Percentiles rank a stretch among this genome's conserved stretches.
Conservation (phyloP, 1,140 invertebrate species). For the Drosophila mayri region DNA sequence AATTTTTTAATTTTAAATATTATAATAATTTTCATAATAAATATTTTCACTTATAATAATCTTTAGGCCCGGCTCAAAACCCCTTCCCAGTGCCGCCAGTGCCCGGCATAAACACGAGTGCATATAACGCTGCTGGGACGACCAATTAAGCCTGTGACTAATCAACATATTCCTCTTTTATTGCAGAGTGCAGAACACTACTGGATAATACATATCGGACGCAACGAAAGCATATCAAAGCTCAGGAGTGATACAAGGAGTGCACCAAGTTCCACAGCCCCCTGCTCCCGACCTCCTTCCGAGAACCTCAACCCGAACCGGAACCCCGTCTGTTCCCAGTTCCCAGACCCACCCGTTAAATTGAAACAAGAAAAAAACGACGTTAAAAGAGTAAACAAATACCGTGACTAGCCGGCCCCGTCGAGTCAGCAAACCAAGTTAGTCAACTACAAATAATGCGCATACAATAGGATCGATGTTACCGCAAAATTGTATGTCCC, state of each 20-base stretch:
- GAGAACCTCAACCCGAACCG: conserved; percentile 2
- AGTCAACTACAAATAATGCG: conserved; percentile 82
- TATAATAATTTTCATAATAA: too few relatives aligned
- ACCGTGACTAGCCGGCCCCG: conserved; percentile 63
- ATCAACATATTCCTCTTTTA: conserved; percentile 27
- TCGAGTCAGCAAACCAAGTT: conserved; percentile 68
- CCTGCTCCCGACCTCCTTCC: background rate
- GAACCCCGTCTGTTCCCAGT: conserved; percentile 9
- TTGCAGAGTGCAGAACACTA: conserved; percentile 61
- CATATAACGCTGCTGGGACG: conserved; percentile 3
- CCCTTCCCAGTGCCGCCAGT: background rate
- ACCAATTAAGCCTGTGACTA: conserved; percentile 27
- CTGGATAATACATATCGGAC: conserved; percentile 53
- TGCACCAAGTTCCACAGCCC: background rate
- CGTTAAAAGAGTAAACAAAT: conserved; percentile 7
- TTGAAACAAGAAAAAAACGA: background rate
- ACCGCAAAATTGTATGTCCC: conserved; percentile 85
- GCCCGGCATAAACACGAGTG: conserved; percentile 20
- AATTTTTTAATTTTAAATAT: too few relatives aligned
- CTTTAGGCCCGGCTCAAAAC: background rate
- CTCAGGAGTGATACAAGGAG: conserved; percentile 39
- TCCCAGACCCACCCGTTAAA: conserved; percentile 27
- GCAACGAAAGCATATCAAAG: conserved; percentile 57
- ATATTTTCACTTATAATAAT: too few relatives aligned
- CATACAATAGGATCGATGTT: conserved; percentile 85